Percentiles rank a stretch among this genome's conserved stretches.
phyloP scores from a whole-genome alignment of 35 echinoderm and acorn worm species.

The Acanthaster planci region DNA sequence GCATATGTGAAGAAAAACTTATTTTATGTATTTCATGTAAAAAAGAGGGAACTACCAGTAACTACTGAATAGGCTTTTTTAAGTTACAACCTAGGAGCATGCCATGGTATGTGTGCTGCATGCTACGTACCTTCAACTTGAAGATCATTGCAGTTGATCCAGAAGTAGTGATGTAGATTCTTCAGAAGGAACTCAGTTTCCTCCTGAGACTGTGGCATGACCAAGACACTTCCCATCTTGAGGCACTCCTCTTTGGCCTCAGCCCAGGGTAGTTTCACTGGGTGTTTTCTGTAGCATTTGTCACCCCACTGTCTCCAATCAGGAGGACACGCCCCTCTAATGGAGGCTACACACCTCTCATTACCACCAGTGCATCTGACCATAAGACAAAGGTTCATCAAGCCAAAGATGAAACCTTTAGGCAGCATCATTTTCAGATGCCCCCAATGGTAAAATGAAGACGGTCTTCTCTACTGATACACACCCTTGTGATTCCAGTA shows the following conservation, averaged over 20 bases:
- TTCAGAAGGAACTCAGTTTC: background rate
- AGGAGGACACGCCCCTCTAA: slow-evolving; percentile 9
- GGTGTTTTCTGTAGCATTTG: background rate
- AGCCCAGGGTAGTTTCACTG: background rate
- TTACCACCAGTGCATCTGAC: background rate
- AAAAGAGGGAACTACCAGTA: too few relatives aligned
- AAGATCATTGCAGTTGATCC: background rate
- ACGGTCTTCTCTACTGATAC: too few relatives aligned
- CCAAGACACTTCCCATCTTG: background rate
- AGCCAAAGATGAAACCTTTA: background rate
- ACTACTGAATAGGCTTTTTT: too few relatives aligned
- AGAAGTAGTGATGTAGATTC: background rate
- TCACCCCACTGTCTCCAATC: background rate
- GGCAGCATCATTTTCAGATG: too few relatives aligned
- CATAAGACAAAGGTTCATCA: background rate
- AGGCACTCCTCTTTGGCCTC: slow-evolving; percentile 11
- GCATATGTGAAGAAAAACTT: too few relatives aligned
- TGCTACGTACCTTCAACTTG: background rate
- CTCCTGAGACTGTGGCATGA: background rate
- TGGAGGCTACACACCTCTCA: background rate
- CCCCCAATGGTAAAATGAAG: too few relatives aligned
- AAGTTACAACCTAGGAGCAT: too few relatives aligned
- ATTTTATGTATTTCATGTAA: too few relatives aligned
- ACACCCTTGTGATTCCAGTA: too few relatives aligned
- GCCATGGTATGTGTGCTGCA: too few relatives aligned